Conservation (phyloP, 2,113 vertebrate genomes). For the Uria aalge region DNA sequence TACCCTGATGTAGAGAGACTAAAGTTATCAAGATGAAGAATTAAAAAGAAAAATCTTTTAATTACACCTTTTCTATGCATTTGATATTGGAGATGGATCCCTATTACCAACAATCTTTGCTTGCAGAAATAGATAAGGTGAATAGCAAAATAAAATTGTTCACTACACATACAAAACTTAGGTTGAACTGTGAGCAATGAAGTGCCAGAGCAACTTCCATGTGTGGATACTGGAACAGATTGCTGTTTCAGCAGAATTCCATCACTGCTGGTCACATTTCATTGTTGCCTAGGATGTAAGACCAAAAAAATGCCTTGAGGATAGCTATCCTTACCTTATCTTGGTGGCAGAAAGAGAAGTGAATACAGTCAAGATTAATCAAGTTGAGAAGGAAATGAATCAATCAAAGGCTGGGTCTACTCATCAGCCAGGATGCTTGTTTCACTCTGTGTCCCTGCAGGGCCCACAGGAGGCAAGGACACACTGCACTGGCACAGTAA, state of each 20-base stretch:
- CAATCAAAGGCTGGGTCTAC: neutral
- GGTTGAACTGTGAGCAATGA: neutral
- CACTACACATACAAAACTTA: neutral
- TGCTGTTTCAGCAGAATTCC: neutral
- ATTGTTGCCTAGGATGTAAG: neutral
- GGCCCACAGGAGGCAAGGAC: neutral
- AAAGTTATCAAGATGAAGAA: neutral
- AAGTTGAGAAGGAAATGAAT: neutral
- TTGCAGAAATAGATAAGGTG: neutral
- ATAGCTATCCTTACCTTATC: neutral
- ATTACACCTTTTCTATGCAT: neutral
- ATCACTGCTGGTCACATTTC: neutral
- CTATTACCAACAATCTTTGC: neutral
- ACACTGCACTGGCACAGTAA: fast-evolving
- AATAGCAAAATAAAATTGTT: neutral
- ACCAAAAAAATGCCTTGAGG: neutral
- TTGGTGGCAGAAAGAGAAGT: neutral
- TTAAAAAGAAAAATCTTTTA: neutral
- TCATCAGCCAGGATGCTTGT: neutral
- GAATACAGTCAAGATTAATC: neutral
- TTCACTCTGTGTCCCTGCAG: neutral
- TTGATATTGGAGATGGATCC: neutral
- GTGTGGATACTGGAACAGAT: neutral
- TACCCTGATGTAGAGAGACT: neutral
- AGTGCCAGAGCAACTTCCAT: neutral